phyloP scores from a whole-genome alignment of 2,797 vertebrate species.

The Sebastiscus albofasciatus region DNA sequence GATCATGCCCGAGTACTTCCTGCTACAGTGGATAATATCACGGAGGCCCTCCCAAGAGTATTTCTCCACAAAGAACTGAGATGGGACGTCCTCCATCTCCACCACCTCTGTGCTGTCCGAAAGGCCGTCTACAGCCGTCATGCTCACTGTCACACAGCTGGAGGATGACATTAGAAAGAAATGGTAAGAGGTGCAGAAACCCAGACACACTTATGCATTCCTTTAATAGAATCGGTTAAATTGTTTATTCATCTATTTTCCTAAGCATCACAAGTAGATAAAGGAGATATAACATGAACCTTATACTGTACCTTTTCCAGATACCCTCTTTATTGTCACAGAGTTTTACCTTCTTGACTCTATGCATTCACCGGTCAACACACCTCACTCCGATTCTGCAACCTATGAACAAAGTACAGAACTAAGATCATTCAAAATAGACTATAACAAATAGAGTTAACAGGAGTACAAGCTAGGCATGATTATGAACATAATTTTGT shows the following conservation, averaged over 20 bases:
- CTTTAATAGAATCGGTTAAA: background rate
- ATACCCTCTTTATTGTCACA: constrained; percentile 90
- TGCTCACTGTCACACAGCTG: constrained; percentile 85
- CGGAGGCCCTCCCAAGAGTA: constrained; percentile 97
- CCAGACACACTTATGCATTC: background rate
- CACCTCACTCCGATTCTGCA: constrained; percentile 83
- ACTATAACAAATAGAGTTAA: background rate
- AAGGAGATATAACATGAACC: background rate
- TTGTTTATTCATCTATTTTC: background rate
- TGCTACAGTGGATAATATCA: constrained; percentile 95
- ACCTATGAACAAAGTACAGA: constrained; percentile 73
- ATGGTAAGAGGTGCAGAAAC: background rate
- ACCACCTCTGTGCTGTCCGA: constrained; percentile 87
- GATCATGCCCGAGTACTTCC: constrained; percentile 95
- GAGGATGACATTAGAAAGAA: constrained; percentile 16
- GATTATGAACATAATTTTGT: background rate
- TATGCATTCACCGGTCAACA: constrained; percentile 93
- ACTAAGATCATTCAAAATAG: background rate
- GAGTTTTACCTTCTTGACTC: constrained; percentile 95
- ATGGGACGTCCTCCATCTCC: constrained; percentile 89
- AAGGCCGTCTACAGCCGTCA: constrained; percentile 89
- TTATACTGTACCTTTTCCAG: constrained; percentile 89
- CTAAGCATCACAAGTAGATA: background rate
- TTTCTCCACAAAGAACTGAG: constrained; percentile 95
- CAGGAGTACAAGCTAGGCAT: background rate